phyloP scores from a whole-genome alignment of 2,888 invertebrate genomes.

The Tolmerus cingulatus region DNA sequence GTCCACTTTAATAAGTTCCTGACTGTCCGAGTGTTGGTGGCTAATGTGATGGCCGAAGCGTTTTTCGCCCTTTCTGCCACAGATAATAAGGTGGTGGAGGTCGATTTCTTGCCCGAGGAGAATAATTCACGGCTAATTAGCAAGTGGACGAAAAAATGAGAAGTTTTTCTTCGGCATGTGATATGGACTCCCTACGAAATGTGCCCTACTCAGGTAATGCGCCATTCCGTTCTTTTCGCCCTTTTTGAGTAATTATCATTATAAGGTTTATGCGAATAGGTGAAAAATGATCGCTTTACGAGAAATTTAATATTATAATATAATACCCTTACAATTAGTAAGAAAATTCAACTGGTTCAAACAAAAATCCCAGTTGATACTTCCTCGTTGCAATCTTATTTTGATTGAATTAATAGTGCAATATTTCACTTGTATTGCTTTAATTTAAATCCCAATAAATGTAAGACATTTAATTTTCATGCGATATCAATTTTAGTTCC shows the following conservation, averaged over 20 bases:
- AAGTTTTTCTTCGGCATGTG: not conserved
- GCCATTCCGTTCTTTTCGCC: not conserved
- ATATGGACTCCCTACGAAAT: not conserved
- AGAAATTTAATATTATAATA: not conserved
- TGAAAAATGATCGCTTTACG: not conserved
- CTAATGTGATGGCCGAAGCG: conserved; percentile 13
- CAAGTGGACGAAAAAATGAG: not conserved
- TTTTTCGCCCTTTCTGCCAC: conserved; percentile 6
- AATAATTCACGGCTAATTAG: conserved; percentile 22
- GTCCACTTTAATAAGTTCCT: conserved; percentile 33
- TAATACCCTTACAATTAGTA: too few species aligned
- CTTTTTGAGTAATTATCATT: not conserved
- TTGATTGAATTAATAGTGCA: too few species aligned
- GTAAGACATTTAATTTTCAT: too few species aligned
- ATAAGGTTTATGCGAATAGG: not conserved
- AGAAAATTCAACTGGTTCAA: too few species aligned
- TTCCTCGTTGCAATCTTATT: too few species aligned
- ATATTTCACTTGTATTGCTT: too few species aligned
- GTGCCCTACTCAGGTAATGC: conserved; percentile 15
- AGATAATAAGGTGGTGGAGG: conserved; percentile 25
- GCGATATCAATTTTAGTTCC: too few species aligned
- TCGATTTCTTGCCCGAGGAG: conserved; percentile 2
- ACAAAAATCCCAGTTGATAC: too few species aligned
- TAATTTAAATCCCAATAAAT: too few species aligned
- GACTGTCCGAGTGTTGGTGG: not conserved